phyloP scores from a whole-genome alignment of 2,888 invertebrate genomes.

The Drosophila austrosaltans region DNA sequence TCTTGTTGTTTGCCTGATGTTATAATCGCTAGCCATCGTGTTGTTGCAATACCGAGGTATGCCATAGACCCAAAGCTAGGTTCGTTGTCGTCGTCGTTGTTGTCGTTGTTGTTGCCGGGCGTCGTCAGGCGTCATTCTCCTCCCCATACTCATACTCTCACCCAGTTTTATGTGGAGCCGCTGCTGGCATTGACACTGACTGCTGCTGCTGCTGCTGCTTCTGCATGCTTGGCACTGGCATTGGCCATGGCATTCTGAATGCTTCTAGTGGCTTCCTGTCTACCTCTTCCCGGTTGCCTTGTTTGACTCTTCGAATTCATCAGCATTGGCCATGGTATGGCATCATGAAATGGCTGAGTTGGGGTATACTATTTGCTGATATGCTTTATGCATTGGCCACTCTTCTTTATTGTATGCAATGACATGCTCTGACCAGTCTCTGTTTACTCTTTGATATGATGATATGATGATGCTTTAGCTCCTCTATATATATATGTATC shows the following conservation, averaged over 20 bases:
- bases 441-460: constrained; percentile 16
- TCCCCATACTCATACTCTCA: constrained; percentile 45
- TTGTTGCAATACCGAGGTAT: constrained; percentile 39
- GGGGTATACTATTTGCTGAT: constrained; percentile 15
- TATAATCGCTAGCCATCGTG: constrained; percentile 57
- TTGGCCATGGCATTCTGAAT: constrained; percentile 60
- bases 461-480: constrained; percentile 3
- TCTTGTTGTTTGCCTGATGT: constrained; percentile 45
- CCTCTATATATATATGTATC: neutral
- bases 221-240: constrained; percentile 27
- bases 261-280: constrained; percentile 45
- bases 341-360: neutral
- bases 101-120: neutral
- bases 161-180: constrained; percentile 40
- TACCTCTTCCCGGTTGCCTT: constrained; percentile 13
- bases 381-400: constrained; percentile 33
- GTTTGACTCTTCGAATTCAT: constrained; percentile 38
- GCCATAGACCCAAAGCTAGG: constrained; percentile 43
- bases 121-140: constrained; percentile 21
- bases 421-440: constrained; percentile 20
- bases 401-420: constrained; percentile 25
- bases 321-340: constrained; percentile 14
- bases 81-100: constrained; percentile 5
- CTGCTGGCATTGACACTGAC: constrained; percentile 67
- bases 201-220: constrained; percentile 28